Conservation (phyloP, 2,113 vertebrate species). For the Siphamia tubifer region DNA sequence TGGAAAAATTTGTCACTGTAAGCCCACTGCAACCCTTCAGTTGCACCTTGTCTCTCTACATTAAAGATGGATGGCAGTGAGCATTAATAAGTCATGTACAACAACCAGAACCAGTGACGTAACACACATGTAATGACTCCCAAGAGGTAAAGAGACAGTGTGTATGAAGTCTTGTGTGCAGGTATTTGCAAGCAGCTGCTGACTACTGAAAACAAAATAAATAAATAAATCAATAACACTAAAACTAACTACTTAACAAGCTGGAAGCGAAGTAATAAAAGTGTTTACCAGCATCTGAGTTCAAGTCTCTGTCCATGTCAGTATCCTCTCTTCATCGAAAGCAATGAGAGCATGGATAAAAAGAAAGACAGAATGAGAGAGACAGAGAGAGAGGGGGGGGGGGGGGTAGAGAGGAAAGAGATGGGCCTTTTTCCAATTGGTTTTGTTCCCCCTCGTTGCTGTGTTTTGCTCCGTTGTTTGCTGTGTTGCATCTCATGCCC, state of each 20-base stretch:
- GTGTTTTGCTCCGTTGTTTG: neutral
- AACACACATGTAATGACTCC: conserved; percentile 34
- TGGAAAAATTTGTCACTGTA: conserved; percentile 6
- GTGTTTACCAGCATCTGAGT: conserved; percentile 69
- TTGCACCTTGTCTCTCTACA: conserved; percentile 27
- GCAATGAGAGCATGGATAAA: conserved; percentile 48
- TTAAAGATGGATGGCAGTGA: conserved; percentile 55
- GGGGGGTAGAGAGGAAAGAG: conserved; percentile 21
- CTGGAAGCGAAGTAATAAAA: conserved; percentile 2
- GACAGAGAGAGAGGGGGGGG: conserved; percentile 7
- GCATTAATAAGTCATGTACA: conserved; percentile 60
- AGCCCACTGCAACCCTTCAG: conserved; percentile 3
- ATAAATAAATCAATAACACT: too few species aligned
- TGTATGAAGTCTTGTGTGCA: conserved; percentile 9
- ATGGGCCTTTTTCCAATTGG: conserved; percentile 9
- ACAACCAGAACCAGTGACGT: conserved; percentile 35
- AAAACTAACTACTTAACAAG: neutral
- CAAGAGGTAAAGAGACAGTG: neutral
- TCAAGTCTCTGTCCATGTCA: conserved; percentile 66
- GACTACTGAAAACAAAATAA: neutral
- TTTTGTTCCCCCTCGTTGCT: neutral
- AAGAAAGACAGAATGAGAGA: conserved; percentile 44
- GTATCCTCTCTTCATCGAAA: conserved; percentile 63
- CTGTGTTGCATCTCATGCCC: neutral
- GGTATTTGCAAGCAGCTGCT: neutral